These are phyloP conservation scores for Geopemphigus sp. DNA, from an alignment of 1,140 invertebrate genomes.

Conservation along the genomic window DNA sequence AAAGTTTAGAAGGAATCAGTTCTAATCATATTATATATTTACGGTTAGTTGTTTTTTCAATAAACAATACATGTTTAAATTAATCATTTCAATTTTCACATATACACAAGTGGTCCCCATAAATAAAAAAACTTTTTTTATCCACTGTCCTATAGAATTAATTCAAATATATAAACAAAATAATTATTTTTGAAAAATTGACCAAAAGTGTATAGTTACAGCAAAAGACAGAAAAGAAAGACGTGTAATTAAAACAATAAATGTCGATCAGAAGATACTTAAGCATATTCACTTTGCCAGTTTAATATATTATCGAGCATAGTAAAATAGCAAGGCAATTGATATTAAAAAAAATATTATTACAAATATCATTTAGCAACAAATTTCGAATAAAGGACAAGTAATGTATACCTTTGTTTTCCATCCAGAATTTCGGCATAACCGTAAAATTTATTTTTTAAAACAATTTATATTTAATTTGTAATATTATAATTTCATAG, in stretches of 20 bases:
- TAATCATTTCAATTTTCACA: constrained; percentile 10
- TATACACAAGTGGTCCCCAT: constrained; percentile 25
- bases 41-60: not conserved
- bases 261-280: not conserved
- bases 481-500: too few species aligned
- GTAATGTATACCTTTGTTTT: too few species aligned
- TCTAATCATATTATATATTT: constrained; percentile 12
- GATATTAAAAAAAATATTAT: not conserved
- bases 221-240: not conserved
- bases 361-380: not conserved
- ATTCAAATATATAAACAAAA: not conserved
- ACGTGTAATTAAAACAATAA: not conserved
- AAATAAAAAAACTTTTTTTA: not conserved
- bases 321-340: not conserved
- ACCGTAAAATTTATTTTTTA: too few species aligned
- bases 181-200: not conserved
- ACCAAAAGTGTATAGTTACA: not conserved
- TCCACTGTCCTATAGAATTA: constrained; percentile 7
- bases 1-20: constrained; percentile 12
- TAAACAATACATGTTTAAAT: constrained; percentile 1
- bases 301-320: not conserved
- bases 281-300: not conserved
- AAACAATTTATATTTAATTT: not conserved
- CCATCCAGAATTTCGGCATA: too few species aligned
- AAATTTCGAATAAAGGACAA: too few species aligned